phyloP scores from a whole-genome alignment of 2,888 invertebrate genomes.

The Nemapogon koenigi region DNA sequence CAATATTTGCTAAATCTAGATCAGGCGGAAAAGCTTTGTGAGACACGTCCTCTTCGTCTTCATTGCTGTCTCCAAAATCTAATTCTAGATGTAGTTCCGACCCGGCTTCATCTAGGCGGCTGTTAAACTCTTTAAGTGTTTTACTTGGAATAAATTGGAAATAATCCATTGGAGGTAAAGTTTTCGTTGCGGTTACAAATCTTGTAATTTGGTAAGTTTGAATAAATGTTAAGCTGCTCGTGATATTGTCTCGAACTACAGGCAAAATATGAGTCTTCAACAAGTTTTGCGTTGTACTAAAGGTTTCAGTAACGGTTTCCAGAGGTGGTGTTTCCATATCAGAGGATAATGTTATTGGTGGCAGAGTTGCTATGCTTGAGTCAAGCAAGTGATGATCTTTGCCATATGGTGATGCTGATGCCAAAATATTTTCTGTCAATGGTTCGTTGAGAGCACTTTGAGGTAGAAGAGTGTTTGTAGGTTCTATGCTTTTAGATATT shows the following conservation, averaged over 20 bases:
- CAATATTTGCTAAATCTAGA: conserved; percentile 74
- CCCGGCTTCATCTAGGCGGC: conserved; percentile 86
- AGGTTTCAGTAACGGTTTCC: conserved; percentile 89
- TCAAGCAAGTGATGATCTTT: conserved; percentile 72
- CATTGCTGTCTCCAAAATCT: conserved; percentile 84
- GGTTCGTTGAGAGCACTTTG: conserved; percentile 75
- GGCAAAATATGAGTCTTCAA: conserved; percentile 90
- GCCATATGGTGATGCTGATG: conserved; percentile 77
- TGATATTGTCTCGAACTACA: conserved; percentile 76
- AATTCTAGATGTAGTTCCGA: conserved; percentile 85
- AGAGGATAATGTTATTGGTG: conserved; percentile 76
- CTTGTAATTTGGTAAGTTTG: conserved; percentile 90
- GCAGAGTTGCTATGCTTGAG: conserved; percentile 83
- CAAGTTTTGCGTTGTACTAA: conserved; percentile 88
- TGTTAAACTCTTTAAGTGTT: conserved; percentile 87
- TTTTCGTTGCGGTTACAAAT: conserved; percentile 89
- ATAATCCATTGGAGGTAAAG: conserved; percentile 84
- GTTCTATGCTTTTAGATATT: conserved; percentile 78
- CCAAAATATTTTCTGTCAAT: conserved; percentile 86
- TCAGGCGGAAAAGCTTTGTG: conserved; percentile 68
- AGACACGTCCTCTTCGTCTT: conserved; percentile 59
- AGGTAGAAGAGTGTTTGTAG: conserved; percentile 55
- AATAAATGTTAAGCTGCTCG: conserved; percentile 80
- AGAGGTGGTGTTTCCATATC: conserved; percentile 85
- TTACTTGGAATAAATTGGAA: conserved; percentile 88